Conservation (phyloP, 2,888 invertebrate species). For the Pseudococcus viburni region DNA sequence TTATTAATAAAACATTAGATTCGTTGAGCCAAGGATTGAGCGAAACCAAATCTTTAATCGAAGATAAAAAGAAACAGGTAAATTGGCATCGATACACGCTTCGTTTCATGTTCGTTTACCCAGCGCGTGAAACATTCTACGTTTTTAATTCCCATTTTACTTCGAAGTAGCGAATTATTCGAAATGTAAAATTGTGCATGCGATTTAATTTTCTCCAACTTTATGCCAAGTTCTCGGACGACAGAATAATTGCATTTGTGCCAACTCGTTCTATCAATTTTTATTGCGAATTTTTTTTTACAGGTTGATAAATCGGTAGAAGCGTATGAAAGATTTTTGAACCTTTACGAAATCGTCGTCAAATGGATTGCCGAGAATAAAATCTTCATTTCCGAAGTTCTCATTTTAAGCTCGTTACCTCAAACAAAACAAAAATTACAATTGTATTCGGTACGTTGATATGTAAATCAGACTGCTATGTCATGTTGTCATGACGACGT, state of each 20-base stretch:
- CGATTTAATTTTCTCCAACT: conserved; percentile 33
- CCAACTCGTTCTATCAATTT: conserved; percentile 56
- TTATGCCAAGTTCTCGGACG: conserved; percentile 33
- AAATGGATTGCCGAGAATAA: conserved; percentile 88
- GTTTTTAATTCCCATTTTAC: background rate
- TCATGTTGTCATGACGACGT: conserved; percentile 25
- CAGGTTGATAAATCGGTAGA: conserved; percentile 87
- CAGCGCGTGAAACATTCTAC: background rate
- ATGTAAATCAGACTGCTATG: background rate
- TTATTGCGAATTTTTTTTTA: conserved; percentile 63
- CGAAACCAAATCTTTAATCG: conserved; percentile 84
- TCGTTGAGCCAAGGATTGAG: conserved; percentile 84
- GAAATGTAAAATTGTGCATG: background rate
- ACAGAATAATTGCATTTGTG: conserved; percentile 3
- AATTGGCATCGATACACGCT: background rate
- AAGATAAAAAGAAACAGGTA: conserved; percentile 83
- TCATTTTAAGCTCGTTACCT: conserved; percentile 83
- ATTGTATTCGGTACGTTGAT: conserved; percentile 82
- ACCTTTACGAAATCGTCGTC: conserved; percentile 85
- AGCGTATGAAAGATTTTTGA: conserved; percentile 89
- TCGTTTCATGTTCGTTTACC: background rate
- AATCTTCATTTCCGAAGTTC: conserved; percentile 83
- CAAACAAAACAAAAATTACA: conserved; percentile 88
- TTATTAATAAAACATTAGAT: conserved; percentile 82
- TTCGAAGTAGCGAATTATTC: background rate